Evolutionary conservation across 2,797 vertebrate genomes (phyloP).

Genomic region (Chloroceryle amazona): DNA sequence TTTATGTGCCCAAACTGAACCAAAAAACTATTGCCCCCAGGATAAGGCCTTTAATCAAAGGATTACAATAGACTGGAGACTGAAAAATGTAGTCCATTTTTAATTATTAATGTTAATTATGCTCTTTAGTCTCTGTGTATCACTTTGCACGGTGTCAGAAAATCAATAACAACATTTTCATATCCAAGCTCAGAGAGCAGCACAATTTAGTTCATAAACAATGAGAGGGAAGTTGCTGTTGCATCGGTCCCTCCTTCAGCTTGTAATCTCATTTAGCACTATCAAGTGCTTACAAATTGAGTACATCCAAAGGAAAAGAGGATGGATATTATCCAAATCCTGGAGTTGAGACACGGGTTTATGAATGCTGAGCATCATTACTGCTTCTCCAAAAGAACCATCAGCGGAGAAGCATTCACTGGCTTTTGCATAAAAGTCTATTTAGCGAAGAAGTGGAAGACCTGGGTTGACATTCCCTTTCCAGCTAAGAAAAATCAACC

Average conservation of each 20-base stretch:
- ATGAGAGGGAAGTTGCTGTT: accelerated
- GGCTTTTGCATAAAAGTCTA: neutral
- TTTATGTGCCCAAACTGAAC: accelerated
- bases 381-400: neutral
- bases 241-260: accelerated
- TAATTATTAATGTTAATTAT: conserved; percentile 26
- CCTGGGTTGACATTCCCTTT: neutral
- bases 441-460: neutral
- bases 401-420: neutral
- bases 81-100: neutral
- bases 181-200: neutral
- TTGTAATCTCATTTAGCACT: neutral
- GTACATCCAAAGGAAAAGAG: accelerated
- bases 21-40: neutral
- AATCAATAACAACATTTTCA: neutral
- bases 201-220: neutral
- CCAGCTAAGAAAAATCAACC: neutral
- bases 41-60: neutral
- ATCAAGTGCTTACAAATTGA: accelerated
- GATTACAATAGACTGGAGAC: neutral
- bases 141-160: accelerated
- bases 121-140: neutral
- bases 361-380: no score
- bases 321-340: accelerated
- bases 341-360: accelerated